These are phyloP conservation scores for Zelostemma sp. DNA, from an alignment of 1,140 invertebrate species.

Conservation along the genomic window DNA sequence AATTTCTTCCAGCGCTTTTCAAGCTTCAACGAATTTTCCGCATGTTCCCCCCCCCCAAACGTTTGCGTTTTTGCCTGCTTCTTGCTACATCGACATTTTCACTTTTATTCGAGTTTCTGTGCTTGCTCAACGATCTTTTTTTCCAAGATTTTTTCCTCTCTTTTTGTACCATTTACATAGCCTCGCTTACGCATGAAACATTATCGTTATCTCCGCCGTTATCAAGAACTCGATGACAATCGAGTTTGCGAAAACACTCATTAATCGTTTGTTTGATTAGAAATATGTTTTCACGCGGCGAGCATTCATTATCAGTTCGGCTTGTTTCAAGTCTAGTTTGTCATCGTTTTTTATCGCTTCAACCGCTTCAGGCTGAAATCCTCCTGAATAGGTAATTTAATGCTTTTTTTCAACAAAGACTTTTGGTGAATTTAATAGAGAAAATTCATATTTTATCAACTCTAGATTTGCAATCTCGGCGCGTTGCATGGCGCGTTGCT, in stretches of 20 bases:
- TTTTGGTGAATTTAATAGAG: slow-evolving; percentile 14
- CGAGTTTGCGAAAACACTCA: background rate
- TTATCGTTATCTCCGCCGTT: no score
- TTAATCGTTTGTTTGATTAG: slow-evolving; percentile 11
- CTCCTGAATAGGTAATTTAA: no score
- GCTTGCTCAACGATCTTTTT: no score
- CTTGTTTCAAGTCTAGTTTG: slow-evolving; percentile 2
- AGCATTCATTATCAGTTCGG: slow-evolving; percentile 2
- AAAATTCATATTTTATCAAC: background rate
- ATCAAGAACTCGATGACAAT: no score
- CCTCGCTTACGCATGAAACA: no score
- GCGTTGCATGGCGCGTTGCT: slow-evolving; percentile 29
- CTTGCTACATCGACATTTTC: no score
- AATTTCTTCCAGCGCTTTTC: slow-evolving; percentile 8
- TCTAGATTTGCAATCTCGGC: background rate
- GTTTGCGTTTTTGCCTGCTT: no score
- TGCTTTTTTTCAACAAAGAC: background rate
- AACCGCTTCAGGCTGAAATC: background rate
- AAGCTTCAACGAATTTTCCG: background rate
- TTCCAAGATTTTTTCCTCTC: no score
- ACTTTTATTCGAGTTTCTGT: no score
- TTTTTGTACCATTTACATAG: no score
- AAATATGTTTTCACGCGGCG: background rate
- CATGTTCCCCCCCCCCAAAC: no score
- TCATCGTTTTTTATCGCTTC: background rate